Evolutionary conservation across 53 echinoderm and acorn worm species (phyloP).

Genomic region (Actinopyga echinites): DNA sequence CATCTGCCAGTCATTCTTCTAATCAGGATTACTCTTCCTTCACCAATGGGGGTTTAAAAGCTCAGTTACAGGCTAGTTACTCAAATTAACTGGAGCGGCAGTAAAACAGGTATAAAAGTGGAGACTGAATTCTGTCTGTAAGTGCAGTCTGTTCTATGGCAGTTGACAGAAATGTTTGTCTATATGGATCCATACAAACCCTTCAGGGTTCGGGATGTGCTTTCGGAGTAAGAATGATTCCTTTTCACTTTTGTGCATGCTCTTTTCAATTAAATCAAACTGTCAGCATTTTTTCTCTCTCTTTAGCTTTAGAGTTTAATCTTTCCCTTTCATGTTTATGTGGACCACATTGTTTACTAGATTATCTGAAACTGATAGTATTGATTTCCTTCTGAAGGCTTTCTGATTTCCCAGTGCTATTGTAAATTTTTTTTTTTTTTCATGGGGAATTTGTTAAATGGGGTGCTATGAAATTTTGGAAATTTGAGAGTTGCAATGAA

Average conservation of each 20-base stretch:
- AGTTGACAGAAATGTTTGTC: conserved; percentile 21
- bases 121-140: not conserved
- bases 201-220: conserved; percentile 13
- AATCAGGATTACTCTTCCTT: not conserved
- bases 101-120: not conserved
- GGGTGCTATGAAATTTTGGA: too few species aligned
- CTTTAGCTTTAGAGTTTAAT: too few species aligned
- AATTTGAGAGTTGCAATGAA: too few species aligned
- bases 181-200: conserved; percentile 32
- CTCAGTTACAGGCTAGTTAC: not conserved
- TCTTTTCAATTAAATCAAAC: too few species aligned
- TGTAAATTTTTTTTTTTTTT: not conserved
- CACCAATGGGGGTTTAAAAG: conserved; percentile 8
- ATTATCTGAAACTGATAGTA: not conserved
- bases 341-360: too few species aligned
- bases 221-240: conserved; percentile 15
- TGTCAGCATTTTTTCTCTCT: too few species aligned
- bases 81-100: conserved; percentile 4
- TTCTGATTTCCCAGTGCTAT: not conserved
- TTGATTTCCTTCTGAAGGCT: not conserved
- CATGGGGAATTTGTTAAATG: too few species aligned
- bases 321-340: too few species aligned
- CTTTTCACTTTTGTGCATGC: too few species aligned
- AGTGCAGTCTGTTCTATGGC: not conserved
- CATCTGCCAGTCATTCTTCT: conserved; percentile 23